A percentile compares a stretch with the other conserved stretches of the same genome.
Conservation (phyloP, 1,140 invertebrate species). For the Bombus cullumanus region DNA sequence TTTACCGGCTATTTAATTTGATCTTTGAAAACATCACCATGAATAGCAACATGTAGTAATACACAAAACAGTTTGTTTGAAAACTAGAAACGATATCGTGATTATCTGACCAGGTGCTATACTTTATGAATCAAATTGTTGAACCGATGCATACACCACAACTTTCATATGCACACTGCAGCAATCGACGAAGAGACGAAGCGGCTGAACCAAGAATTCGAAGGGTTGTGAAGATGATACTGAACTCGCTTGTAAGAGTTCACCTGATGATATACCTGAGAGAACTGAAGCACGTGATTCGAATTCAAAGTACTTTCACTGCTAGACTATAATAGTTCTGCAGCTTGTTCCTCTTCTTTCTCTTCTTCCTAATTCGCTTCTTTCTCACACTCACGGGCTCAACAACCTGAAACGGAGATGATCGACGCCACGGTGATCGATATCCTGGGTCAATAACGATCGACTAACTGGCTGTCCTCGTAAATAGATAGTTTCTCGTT, state of each 20-base stretch:
- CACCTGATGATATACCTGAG: constrained; percentile 75
- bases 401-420: constrained; percentile 13
- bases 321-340: constrained; percentile 37
- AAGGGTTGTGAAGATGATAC: constrained; percentile 77
- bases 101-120: neutral
- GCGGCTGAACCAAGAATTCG: constrained; percentile 51
- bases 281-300: constrained; percentile 74
- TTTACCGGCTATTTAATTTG: neutral
- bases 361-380: constrained; percentile 28
- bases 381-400: neutral
- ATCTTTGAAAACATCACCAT: neutral
- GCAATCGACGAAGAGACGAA: neutral
- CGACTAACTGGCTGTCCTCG: neutral
- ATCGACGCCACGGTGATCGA: neutral
- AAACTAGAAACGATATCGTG: neutral
- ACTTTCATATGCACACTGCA: neutral
- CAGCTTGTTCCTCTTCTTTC: constrained; percentile 5
- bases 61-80: neutral
- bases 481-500: neutral
- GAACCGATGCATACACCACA: neutral
- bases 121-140: neutral
- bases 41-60: neutral
- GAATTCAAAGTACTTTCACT: constrained; percentile 77
- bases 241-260: constrained; percentile 69
- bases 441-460: neutral